Base-by-base conservation (phyloP, 1,140 invertebrate species). In the Lethrus apterus region DNA sequence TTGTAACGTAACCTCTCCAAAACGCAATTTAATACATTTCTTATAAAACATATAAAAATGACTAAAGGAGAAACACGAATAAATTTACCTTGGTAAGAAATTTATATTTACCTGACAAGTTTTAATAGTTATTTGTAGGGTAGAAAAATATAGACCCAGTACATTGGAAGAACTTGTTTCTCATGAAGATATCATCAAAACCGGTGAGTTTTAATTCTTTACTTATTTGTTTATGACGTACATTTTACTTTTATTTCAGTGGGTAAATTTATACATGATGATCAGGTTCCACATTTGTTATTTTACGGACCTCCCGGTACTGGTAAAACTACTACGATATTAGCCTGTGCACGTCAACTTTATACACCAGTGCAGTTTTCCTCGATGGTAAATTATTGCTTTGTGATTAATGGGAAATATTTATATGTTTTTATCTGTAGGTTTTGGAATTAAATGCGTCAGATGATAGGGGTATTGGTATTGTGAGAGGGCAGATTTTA, bases 291-390 rank as follows among this genome's bases (percentile, higher is more conserved):
- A 2, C 96, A 99, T 77, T 72, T 99, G 19, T 70, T 99, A 11
- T 92, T 99, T 54, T 99, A 99, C 78, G 97, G 97, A 2, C 97
- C 96, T 29, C 95, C 97, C 7, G 97, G 96, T 36, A 98, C 95
- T 34, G 95, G 95, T 14, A 98, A 99, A 75, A 99, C 96, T 0
- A 96, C 89, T 57, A 98, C 96, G 13, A 98, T 99, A 56, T 70
- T 99, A 45, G 96, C 97, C 24, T 93, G 92, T 72, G 95, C 96
- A 1, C 84, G 79, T 60, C 84, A 95, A 70, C 76, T 99, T 21
- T 99, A 98, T 64, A 79, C 83, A 14, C 84, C 86, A 41, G 26
- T 53, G 29, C 59, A 64, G 26, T 64, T 65, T 48, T 44, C 50
- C 18, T 61, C 62, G 30, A 65, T 64, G 60, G 59, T 62, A 33